Base-by-base conservation (phyloP, 1,140 invertebrate species). In the Samia ricini region DNA sequence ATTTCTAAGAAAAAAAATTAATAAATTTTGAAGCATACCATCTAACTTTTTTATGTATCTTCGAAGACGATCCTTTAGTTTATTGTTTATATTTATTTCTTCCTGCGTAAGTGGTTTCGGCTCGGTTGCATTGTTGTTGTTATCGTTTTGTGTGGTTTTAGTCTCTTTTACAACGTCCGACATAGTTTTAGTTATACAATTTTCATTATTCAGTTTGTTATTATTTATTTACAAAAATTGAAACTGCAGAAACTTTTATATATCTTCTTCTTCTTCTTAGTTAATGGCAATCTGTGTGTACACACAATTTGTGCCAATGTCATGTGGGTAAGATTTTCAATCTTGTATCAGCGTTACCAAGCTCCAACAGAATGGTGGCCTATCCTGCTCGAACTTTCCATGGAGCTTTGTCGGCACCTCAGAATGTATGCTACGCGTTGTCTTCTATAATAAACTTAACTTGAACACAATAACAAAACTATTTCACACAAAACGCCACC, bases 31-130 rank as follows among this genome's bases (percentile, higher is more conserved):
- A 33, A 12, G 4, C 48, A 63, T 73, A 86, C 85, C 79, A 57
- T 86, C 81, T 54, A 88, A 77, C 52, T 88, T 88, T 58, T 83
- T 82, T 5, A 88, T 86, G 59, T 86, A 88, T 71, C 81, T 88
- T 62, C 79, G 63, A 23, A 88, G 69, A 7, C 79, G 70, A 58
- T 77, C 77, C 68, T 86, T 88, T 18, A 88, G 63, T 23, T 72
- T 73, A 55, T 81, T 79, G 56, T 87, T 88, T 2, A 80, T 8
- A 66, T 79, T 84, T 20, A 72, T 69, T 33, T 81, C 60, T 26
- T 74, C 59, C 49, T 74, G 75, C 48, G 77, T 70, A 22, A 54
- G 42, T 57, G 48, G 68, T 71, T 67, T 80, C 26, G 33, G 51
- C 22, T 60, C 76, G 2, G 22, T 15, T 15, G 64, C 22, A 10